Base-by-base conservation (phyloP, 2,113 vertebrate species). In the Amia ocellicauda region DNA sequence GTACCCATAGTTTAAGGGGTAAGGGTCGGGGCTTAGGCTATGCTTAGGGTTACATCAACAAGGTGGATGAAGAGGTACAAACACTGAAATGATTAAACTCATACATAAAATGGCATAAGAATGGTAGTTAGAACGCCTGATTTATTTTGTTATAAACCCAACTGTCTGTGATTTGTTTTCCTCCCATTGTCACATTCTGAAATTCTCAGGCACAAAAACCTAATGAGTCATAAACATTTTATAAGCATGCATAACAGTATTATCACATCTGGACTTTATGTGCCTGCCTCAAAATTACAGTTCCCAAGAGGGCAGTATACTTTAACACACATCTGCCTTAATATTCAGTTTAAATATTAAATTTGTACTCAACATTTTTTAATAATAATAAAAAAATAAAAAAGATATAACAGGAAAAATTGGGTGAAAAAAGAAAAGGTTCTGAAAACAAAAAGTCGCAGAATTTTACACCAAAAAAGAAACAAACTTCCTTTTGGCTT, bases 151-250 rank as follows among this genome's bases (percentile, higher is more conserved):
- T 60, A 47, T 64, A 17, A 17, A 13, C 22, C 50, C 56, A 3
- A 24, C 50, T 22, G 20, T 41, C 56, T 13, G 22, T 58, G 52
- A 59, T 43, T 62, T n/a, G n/a, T n/a, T n/a, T n/a, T 54, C 64
- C 63, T 70, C 66, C 64, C 63, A 68, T 68, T 69, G 65, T 73
- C 60, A 60, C 70, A 27, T 72, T 56, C 60, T 70, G 60, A 40
- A 60, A 47, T 72, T 68, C 68, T 66, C 62, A 74, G 72, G 67
- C 72, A 62, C 27, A 31, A 57, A 56, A 43, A 64, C 58, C 68
- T 78, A 75, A 80, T 63, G 80, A 31, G 76, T 85, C 78, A 78
- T 85, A 78, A 81, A 86, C 75, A 72, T 78, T 86, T 79, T 74
- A 83, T 76, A 29, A 73, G 69, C 29, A 73, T 52, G 65, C 74